Evolutionary conservation across 2,113 vertebrate genomes (phyloP), one percentile per base, ranked within the genome.

Genomic region (Sapayoa aenigma): DNA sequence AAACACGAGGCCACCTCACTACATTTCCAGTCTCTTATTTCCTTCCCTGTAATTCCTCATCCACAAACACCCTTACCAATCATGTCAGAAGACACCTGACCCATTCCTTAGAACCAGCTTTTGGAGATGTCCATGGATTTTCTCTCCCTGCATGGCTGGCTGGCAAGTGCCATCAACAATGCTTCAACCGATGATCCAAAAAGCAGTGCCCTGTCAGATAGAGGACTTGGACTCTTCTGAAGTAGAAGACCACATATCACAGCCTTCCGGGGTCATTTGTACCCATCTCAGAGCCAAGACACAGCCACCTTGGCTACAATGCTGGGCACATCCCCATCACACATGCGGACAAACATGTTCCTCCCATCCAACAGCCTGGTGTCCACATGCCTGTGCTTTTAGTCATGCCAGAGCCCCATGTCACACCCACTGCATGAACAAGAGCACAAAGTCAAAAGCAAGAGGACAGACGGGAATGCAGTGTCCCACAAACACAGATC

Each of bases 141-240:
- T 73, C 58, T 77, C 31, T 21, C 47, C 31, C n/a, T 31, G 3
- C 39, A 19, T 0, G 1, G 12, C 35, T 7, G 31, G 25, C 23
- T 44, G 63, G 25, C 20, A n/a, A 2, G 1, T 14, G n/a, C n/a
- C 31, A 80, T 8, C 65, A 63, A 8, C 46, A 47, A 1, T 19
- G 37, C 35, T 47, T 35, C 65, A 67, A 14, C 2, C 30, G 5
- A 3, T 0, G 5, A 76, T 2, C 63, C 86, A 39, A 77, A 50
- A 52, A 73, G 66, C 44, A 47, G 44, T 11, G 44, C 12, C 55
- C 14, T 72, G 31, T 11, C 41, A 50, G 14, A 22, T 52, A 62
- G 59, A 28, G 41, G n/a, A n/a, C 72, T 12, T 3, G 0, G 7
- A 18, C 31, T 58, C 53, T 11, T 42, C 31, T 1, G 0, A 41